A percentile compares a stretch with the other conserved stretches of the same genome.
These are phyloP conservation scores for Clamator glandarius DNA, from an alignment of 2,797 vertebrate genomes.

Conservation along the genomic window DNA sequence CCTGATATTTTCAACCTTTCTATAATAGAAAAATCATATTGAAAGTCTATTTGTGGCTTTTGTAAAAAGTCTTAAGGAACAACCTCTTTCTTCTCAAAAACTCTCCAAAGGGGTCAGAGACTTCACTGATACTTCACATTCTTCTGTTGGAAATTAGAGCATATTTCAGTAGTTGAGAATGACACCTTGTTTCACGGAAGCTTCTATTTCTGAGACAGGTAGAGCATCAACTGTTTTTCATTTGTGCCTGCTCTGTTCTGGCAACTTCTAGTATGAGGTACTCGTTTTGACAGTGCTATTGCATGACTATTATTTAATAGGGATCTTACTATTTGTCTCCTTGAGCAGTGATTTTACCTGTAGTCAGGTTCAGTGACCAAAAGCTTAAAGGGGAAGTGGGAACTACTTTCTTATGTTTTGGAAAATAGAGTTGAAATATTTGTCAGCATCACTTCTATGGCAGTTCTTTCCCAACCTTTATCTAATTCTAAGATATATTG, in stretches of 20 bases:
- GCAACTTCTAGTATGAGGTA: not conserved
- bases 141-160: not conserved
- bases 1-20: not conserved
- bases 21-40: not conserved
- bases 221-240: not conserved
- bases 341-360: not conserved
- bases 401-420: not conserved
- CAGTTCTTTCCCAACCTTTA: not conserved
- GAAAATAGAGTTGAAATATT: not conserved
- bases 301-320: not conserved
- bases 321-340: not conserved
- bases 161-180: not conserved
- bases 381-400: not conserved
- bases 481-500: not conserved
- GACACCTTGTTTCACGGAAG: not conserved
- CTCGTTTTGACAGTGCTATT: not conserved
- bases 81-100: conserved; percentile 44
- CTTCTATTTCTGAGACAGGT: not conserved
- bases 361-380: not conserved
- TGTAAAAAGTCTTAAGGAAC: not conserved
- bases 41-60: not conserved
- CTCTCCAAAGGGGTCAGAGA: not conserved
- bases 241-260: not conserved
- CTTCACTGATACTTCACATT: not conserved
- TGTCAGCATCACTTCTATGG: not conserved